Evolutionary conservation across 2,797 vertebrate species (phyloP).

Genomic region (Melanotaenia pygmaea): DNA sequence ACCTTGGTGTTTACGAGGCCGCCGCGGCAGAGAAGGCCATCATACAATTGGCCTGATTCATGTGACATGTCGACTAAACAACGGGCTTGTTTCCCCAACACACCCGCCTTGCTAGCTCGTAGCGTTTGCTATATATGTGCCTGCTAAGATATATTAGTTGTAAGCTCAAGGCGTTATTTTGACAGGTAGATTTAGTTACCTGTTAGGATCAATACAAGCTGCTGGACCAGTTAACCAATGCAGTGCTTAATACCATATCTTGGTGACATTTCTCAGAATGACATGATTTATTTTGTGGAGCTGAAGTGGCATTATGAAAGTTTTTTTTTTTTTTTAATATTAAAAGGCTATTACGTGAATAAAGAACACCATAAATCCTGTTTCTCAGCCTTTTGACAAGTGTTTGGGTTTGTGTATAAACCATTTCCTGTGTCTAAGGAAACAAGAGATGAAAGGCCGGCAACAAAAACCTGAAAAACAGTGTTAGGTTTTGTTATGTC

Average conservation of each 20-base stretch:
- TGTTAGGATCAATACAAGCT: slow-evolving; percentile 69
- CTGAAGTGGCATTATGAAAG: slow-evolving; percentile 29
- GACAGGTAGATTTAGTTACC: slow-evolving; percentile 79
- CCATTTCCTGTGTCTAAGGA: slow-evolving; percentile 36
- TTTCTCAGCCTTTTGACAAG: slow-evolving; percentile 11
- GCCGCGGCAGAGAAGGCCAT: slow-evolving; percentile 59
- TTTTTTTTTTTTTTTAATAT: slow-evolving; percentile 35
- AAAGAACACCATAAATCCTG: slow-evolving; percentile 31
- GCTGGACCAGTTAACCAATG: slow-evolving; percentile 44
- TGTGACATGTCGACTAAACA: slow-evolving; percentile 75
- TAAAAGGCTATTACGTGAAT: slow-evolving; percentile 44
- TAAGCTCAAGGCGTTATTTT: slow-evolving; percentile 54
- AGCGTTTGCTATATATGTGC: slow-evolving; percentile 53
- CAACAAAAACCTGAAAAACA: slow-evolving; percentile 42
- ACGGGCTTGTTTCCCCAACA: slow-evolving; percentile 58
- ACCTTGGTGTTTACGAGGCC: slow-evolving; percentile 79
- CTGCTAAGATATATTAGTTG: slow-evolving; percentile 54
- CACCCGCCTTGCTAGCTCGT: slow-evolving; percentile 30
- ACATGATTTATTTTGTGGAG: slow-evolving; percentile 61
- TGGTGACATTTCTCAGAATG: slow-evolving; percentile 67
- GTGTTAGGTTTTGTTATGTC: slow-evolving; percentile 41
- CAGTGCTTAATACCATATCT: slow-evolving; percentile 22
- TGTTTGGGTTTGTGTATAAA: slow-evolving; percentile 10
- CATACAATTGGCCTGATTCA: slow-evolving; percentile 74
- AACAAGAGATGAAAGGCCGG: slow-evolving; percentile 37